Evolutionary conservation across 2,888 invertebrate genomes (phyloP).

Genomic region (Tuberolachnus salignus): DNA sequence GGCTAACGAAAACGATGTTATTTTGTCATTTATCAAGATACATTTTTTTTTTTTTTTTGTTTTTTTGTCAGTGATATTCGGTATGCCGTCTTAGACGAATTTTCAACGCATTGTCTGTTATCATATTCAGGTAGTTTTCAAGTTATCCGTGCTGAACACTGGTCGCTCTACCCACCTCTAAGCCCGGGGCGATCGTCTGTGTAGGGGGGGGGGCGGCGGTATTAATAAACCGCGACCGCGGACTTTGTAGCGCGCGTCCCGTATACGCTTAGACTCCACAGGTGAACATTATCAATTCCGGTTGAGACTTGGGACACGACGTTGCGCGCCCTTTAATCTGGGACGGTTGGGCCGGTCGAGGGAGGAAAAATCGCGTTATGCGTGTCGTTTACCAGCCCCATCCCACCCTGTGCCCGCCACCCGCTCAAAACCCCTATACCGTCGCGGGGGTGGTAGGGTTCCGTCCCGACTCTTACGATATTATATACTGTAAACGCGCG

Average conservation of each 20-base stretch:
- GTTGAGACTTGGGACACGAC: background rate
- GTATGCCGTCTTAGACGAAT: too few species aligned
- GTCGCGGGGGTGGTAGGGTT: background rate
- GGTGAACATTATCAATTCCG: slow-evolving; percentile 19
- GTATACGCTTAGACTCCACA: background rate
- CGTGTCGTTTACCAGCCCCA: background rate
- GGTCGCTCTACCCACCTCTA: too few species aligned
- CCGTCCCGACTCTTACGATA: too few species aligned
- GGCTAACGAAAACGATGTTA: too few species aligned
- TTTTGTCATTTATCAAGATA: too few species aligned
- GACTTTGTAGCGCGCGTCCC: background rate
- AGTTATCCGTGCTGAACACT: too few species aligned
- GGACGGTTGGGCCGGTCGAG: background rate
- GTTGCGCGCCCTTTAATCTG: slow-evolving; percentile 14
- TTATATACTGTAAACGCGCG: background rate
- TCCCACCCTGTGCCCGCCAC: too few species aligned
- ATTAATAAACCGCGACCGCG: background rate
- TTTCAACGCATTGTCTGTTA: too few species aligned
- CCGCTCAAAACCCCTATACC: too few species aligned
- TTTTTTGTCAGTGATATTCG: too few species aligned
- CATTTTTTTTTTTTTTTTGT: too few species aligned
- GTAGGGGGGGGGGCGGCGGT: background rate
- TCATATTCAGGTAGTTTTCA: too few species aligned
- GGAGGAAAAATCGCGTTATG: background rate
- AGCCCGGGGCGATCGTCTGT: background rate